These are phyloP conservation scores for Nylanderia fulva DNA, from an alignment of 1,140 invertebrate species.

Conservation along the genomic window DNA sequence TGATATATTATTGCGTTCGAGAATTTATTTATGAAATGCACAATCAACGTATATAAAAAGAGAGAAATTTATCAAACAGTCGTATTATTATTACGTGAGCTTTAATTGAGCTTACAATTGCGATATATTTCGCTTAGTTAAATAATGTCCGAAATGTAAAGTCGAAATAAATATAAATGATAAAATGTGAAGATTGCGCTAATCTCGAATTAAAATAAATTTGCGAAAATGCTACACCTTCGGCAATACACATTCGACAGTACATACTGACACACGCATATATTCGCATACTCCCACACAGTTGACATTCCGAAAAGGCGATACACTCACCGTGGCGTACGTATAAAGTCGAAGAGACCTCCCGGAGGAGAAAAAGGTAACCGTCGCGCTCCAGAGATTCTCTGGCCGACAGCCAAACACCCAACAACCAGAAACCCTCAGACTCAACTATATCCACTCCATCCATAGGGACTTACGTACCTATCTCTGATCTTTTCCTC, in stretches of 20 bases:
- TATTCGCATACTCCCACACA: conserved; percentile 2
- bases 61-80: not conserved
- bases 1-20: not conserved
- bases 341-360: conserved; percentile 63
- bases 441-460: conserved; percentile 75
- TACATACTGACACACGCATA: not conserved
- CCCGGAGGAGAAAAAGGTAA: conserved; percentile 73
- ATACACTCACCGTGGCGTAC: conserved; percentile 3
- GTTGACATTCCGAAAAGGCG: conserved; percentile 47
- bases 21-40: not conserved
- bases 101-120: not conserved
- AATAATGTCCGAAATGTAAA: not conserved
- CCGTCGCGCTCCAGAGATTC: conserved; percentile 76
- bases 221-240: conserved; percentile 32
- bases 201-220: conserved; percentile 16
- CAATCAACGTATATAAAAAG: not conserved
- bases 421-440: conserved; percentile 79
- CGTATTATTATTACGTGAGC: not conserved
- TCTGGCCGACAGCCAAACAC: conserved; percentile 78
- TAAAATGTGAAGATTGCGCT: not conserved
- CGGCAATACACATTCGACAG: conserved; percentile 4
- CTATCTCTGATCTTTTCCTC: conserved; percentile 65
- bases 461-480: conserved; percentile 66
- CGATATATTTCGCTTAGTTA: not conserved
- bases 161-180: conserved; percentile 11